phyloP scores from a whole-genome alignment of 2,113 vertebrate species.

The Amazona vittata region DNA sequence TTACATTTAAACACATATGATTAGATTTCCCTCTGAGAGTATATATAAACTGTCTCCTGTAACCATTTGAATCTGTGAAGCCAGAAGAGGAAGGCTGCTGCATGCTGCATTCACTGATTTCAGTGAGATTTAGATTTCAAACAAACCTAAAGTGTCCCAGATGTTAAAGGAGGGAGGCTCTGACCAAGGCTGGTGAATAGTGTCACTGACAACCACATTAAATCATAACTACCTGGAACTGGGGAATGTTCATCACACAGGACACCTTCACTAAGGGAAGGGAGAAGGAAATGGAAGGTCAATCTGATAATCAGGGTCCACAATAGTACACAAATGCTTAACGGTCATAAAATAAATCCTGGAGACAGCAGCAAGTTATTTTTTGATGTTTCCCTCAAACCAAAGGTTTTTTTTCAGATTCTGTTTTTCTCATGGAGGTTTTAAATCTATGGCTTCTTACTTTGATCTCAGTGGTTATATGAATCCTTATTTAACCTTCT shows the following conservation, averaged over 20 bases:
- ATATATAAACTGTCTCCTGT: neutral
- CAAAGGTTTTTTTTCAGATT: neutral
- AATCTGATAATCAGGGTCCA: neutral
- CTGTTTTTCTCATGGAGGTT: neutral
- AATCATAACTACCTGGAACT: neutral
- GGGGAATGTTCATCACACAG: neutral
- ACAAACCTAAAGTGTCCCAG: neutral
- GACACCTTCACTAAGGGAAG: neutral
- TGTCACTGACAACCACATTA: neutral
- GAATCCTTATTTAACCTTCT: neutral
- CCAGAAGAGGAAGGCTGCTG: neutral
- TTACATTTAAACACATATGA: neutral
- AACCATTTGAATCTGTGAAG: neutral
- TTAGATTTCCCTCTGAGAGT: neutral
- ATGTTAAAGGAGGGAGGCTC: neutral
- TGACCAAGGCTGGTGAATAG: neutral
- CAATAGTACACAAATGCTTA: neutral
- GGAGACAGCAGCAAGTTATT: neutral
- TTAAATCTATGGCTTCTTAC: neutral
- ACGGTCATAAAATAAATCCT: neutral
- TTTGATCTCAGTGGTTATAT: neutral
- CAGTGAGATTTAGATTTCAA: neutral
- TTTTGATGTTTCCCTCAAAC: neutral
- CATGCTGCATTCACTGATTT: neutral
- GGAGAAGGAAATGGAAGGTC: neutral